A percentile compares a stretch with the other conserved stretches of the same genome.
Evolutionary conservation across 2,113 vertebrate species (phyloP).

Genomic region (Chauna torquata): DNA sequence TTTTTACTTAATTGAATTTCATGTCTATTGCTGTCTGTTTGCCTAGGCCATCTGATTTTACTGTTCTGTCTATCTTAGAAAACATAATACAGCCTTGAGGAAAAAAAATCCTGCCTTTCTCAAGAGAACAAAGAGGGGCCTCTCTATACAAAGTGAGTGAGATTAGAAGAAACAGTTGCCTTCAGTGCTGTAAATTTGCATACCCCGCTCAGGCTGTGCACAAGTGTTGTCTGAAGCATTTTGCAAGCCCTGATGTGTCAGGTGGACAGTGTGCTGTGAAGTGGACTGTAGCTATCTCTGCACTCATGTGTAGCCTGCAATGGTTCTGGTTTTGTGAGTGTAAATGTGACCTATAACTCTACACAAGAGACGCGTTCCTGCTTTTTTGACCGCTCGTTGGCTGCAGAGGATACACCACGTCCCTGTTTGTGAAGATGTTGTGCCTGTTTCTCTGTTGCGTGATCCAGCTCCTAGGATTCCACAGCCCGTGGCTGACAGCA

Average conservation of each 20-base stretch:
- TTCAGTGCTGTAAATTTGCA: slow-evolving; percentile 20
- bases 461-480: background rate
- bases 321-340: background rate
- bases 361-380: fast-evolving
- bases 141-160: background rate
- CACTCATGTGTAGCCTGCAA: fast-evolving
- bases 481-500: background rate
- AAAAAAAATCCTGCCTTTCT: slow-evolving; percentile 30
- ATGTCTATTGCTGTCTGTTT: background rate
- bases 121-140: slow-evolving; percentile 23
- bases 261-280: background rate
- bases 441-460: background rate
- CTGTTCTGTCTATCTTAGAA: background rate
- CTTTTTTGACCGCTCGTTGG: background rate
- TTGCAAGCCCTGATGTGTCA: background rate
- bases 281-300: background rate
- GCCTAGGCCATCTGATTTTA: slow-evolving; percentile 18
- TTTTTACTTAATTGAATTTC: background rate
- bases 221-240: background rate
- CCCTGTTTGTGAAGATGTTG: background rate
- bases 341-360: background rate
- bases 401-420: background rate
- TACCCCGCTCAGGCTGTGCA: background rate
- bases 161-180: slow-evolving; percentile 55
- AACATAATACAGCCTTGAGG: slow-evolving; percentile 9